Base-by-base conservation (phyloP, 1,140 invertebrate genomes). In the Chlorops oryzae region DNA sequence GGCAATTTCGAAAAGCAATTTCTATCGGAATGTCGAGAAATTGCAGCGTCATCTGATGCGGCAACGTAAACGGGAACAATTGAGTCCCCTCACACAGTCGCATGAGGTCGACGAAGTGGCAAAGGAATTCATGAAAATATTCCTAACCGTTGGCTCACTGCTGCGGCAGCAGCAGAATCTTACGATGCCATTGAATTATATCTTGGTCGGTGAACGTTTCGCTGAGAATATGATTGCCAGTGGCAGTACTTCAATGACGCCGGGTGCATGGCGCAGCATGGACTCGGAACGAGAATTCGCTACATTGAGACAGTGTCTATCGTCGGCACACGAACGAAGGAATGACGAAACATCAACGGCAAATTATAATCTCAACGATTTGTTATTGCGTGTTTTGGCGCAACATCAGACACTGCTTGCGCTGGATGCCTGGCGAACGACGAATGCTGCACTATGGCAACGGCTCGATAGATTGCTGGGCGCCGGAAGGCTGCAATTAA, bases 11-110 rank as follows among this genome's bases (percentile, higher is more conserved):
- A 42, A 61, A 3, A 50, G 59, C 6, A 69, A 54, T 15, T 69
- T 70, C 21, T 70, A 70, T 37, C 56, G 62, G 13, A 70, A 70
- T 17, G 44, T 69, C n/a, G 66, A 70, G 24, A 63, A 65, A n/a
- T 12, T 63, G 20, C 55, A 56, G 39, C 43, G 51, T n/a, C 39
- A 42, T 17, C 38, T 25, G 18, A 28, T 35, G 2, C 54, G 50
- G 38, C n/a, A 39, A 37, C 4, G 20, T 12, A 55, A 48, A 18
- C 20, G 15, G 6, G 34, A 28, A 10, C 22, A 17, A 22, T 18
- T 42, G 0, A 49, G 21, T 1, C 17, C 44, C 3, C 22, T 50
- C 2, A n/a, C 40, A 6, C 42, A 53, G 22, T 52, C 53, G 17
- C n/a, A n/a, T n/a, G n/a, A n/a, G n/a, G n/a, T n/a, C n/a, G n/a